Evolutionary conservation across 2,888 invertebrate genomes (phyloP).

Genomic region (Sarcophaga subvicina): DNA sequence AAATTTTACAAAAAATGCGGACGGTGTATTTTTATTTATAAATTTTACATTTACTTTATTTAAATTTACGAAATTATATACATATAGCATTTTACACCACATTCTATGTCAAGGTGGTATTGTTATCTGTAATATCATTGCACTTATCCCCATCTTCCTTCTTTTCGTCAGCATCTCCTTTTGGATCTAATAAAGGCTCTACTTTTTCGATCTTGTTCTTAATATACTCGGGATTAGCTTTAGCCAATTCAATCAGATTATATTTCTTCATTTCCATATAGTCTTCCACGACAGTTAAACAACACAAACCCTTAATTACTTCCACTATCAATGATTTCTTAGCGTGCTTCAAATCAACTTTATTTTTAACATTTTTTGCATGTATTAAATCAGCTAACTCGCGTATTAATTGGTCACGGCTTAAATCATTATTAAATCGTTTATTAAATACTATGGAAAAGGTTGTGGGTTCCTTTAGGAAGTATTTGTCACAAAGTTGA

Average conservation of each 20-base stretch:
- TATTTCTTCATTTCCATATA: slow-evolving; percentile 92
- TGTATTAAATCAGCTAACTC: slow-evolving; percentile 88
- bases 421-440: slow-evolving; percentile 88
- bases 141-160: neutral
- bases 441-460: slow-evolving; percentile 91
- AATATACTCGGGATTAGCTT: slow-evolving; percentile 38
- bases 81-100: too few relatives aligned
- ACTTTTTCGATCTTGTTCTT: slow-evolving; percentile 2
- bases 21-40: too few relatives aligned
- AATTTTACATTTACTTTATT: too few relatives aligned
- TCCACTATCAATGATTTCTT: slow-evolving; percentile 91
- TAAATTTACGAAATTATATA: too few relatives aligned
- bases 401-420: slow-evolving; percentile 88
- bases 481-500: slow-evolving; percentile 88
- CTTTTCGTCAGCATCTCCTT: neutral
- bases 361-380: slow-evolving; percentile 87
- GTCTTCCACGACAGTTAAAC: slow-evolving; percentile 90
- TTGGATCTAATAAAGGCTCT: slow-evolving; percentile 4
- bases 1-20: too few relatives aligned
- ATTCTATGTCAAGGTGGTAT: neutral
- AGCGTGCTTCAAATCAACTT: slow-evolving; percentile 90
- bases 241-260: slow-evolving; percentile 87
- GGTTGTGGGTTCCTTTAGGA: slow-evolving; percentile 87
- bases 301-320: slow-evolving; percentile 90
- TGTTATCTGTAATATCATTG: neutral